phyloP scores from a whole-genome alignment of 2,888 invertebrate genomes.

The Papilio elwesi region DNA sequence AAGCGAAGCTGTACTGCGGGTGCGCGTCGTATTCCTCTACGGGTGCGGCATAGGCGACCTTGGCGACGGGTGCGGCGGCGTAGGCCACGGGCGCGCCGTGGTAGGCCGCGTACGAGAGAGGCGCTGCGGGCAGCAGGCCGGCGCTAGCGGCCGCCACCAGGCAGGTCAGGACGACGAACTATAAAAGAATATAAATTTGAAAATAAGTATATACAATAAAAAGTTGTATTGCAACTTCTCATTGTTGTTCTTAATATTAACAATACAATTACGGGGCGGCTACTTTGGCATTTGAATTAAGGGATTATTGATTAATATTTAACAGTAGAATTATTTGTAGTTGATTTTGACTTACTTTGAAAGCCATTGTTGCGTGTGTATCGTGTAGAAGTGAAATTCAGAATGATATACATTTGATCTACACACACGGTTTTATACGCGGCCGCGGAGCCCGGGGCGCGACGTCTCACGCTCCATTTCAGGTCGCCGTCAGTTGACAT shows the following conservation, averaged over 20 bases:
- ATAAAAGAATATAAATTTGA: slow-evolving; percentile 36
- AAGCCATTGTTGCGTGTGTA: slow-evolving; percentile 60
- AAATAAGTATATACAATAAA: not conserved
- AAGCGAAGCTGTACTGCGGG: slow-evolving; percentile 82
- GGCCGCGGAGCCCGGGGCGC: not conserved
- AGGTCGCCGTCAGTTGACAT: no score
- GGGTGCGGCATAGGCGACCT: slow-evolving; percentile 40
- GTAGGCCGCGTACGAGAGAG: slow-evolving; percentile 54
- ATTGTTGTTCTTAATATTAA: no score
- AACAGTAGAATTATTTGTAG: not conserved
- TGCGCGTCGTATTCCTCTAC: slow-evolving; percentile 49
- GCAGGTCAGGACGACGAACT: slow-evolving; percentile 63
- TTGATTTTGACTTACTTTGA: slow-evolving; percentile 61
- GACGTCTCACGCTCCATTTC: not conserved
- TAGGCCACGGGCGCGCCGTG: slow-evolving; percentile 52
- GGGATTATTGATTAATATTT: not conserved
- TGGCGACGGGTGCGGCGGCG: slow-evolving; percentile 46
- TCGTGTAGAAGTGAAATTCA: not conserved
- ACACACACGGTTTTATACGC: slow-evolving; percentile 9
- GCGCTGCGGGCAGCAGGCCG: slow-evolving; percentile 58
- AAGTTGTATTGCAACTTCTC: not conserved
- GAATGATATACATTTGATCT: not conserved
- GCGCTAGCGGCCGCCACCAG: slow-evolving; percentile 61
- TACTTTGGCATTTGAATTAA: no score
- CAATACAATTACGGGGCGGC: no score